These are phyloP conservation scores for Solea senegalensis DNA, from an alignment of 2,113 vertebrate genomes.

Conservation along the genomic window DNA sequence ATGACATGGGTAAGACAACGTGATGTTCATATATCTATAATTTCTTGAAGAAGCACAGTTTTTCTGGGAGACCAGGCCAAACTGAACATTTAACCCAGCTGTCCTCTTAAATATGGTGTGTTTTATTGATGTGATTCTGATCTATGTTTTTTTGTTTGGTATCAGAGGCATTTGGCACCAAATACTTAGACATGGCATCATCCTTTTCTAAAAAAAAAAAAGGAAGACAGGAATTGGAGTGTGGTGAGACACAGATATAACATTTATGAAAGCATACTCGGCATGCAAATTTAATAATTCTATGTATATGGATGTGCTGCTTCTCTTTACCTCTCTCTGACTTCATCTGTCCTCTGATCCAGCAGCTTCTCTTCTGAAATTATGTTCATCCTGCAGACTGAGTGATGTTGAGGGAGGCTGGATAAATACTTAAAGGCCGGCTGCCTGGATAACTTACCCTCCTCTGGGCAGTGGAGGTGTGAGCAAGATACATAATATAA, in stretches of 20 bases:
- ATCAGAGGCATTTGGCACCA: neutral
- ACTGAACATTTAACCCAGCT: neutral
- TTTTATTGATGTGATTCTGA: neutral
- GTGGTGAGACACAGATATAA: neutral
- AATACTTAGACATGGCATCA: too few relatives aligned
- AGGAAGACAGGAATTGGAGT: neutral
- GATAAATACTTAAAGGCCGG: slow-evolving; percentile 37
- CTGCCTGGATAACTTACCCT: slow-evolving; percentile 46
- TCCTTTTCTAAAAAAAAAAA: neutral
- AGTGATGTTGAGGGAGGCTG: slow-evolving; percentile 4
- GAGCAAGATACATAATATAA: slow-evolving; percentile 34
- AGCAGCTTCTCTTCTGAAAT: slow-evolving; percentile 1
- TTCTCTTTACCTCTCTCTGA: neutral
- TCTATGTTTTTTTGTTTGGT: neutral
- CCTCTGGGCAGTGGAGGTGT: slow-evolving; percentile 56
- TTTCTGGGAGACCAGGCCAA: neutral
- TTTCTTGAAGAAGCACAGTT: neutral
- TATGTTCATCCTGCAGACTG: neutral
- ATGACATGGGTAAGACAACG: too few relatives aligned
- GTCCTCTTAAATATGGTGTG: neutral
- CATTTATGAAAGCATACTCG: slow-evolving; percentile 1
- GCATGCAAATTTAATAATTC: slow-evolving; percentile 2
- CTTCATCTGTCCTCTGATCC: neutral
- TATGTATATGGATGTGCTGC: neutral
- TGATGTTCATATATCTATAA: too few relatives aligned